Percentiles rank a stretch among this genome's conserved stretches.
These are phyloP conservation scores for Acromyrmex echinatior DNA, from an alignment of 1,140 invertebrate species.

Conservation along the genomic window DNA sequence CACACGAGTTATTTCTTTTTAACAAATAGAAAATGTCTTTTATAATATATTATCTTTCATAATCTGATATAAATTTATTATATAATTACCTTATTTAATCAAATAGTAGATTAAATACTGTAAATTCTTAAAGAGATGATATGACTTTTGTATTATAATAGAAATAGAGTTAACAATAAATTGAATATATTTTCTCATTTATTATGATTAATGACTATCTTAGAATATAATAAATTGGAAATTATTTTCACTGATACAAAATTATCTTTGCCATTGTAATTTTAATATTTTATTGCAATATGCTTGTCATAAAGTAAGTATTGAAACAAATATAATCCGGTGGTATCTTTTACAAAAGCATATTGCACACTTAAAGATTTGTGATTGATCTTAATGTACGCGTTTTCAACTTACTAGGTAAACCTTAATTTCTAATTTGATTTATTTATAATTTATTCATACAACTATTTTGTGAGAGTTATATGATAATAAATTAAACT, in stretches of 20 bases:
- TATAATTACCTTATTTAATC: neutral
- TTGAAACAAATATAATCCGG: constrained; percentile 13
- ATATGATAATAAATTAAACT: constrained; percentile 53
- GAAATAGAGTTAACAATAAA: neutral
- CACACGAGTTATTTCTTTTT: neutral
- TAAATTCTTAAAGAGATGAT: neutral
- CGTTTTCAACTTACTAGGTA: neutral
- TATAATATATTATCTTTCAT: neutral
- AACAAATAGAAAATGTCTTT: constrained; percentile 1
- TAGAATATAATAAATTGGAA: neutral
- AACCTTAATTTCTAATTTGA: constrained; percentile 53
- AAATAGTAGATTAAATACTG: neutral
- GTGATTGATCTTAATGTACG: neutral
- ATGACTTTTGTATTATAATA: neutral
- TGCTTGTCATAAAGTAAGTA: neutral
- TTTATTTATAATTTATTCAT: neutral
- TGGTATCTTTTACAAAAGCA: constrained; percentile 1
- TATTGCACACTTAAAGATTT: constrained; percentile 19
- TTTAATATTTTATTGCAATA: constrained; percentile 15
- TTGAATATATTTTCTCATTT: neutral
- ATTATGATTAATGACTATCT: neutral
- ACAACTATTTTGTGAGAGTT: neutral
- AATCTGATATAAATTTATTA: neutral
- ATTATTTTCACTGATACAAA: neutral
- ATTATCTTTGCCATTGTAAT: constrained; percentile 2